Evolutionary conservation across 2,797 vertebrate genomes (phyloP).

Genomic region (Bradypodion ventrale): DNA sequence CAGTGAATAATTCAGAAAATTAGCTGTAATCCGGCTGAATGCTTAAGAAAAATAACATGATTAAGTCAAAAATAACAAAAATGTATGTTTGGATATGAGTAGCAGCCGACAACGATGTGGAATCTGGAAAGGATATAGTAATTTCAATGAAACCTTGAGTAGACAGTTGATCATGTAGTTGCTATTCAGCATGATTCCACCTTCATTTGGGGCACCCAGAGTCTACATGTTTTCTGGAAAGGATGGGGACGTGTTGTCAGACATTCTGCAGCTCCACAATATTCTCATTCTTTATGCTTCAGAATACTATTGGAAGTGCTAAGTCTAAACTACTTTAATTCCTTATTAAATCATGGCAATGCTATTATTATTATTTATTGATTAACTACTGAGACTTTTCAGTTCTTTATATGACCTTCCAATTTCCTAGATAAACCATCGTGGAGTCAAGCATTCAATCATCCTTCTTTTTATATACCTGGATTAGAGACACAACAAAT

Average conservation of each 20-base stretch:
- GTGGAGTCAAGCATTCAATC: not conserved
- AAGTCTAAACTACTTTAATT: not conserved
- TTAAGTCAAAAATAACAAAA: slow-evolving; percentile 12
- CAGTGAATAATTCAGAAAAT: slow-evolving; percentile 4
- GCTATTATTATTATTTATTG: not conserved
- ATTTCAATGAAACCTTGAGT: not conserved
- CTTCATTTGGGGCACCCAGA: not conserved
- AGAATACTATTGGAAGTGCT: not conserved
- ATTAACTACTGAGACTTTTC: too few relatives aligned
- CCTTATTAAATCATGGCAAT: not conserved
- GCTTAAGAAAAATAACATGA: not conserved
- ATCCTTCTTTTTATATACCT: not conserved
- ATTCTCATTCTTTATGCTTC: not conserved
- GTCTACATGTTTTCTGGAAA: not conserved
- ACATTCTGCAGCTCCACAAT: not conserved
- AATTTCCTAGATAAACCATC: not conserved
- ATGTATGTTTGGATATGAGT: too few relatives aligned
- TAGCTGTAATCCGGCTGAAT: not conserved
- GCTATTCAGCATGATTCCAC: too few relatives aligned
- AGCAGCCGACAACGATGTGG: too few relatives aligned
- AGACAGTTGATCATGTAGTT: not conserved
- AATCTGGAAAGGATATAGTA: not conserved
- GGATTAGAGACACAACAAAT: too few relatives aligned
- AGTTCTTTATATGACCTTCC: not conserved
- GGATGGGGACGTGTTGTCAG: too few relatives aligned